These are phyloP conservation scores for Bos taurus DNA, from an alignment of 2,113 vertebrate species.

Conservation along the genomic window ARS-UCD2.0 NC_037344.1:64114001-64114500, in stretches of 20 bases:
- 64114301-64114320: not conserved
- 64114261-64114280: not conserved
- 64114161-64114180: not conserved
- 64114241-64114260: not conserved
- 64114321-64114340: conserved; percentile 57
- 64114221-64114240: not conserved
- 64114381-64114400: not conserved
- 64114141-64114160: not conserved
- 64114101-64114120: not conserved
- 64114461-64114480: conserved; percentile 63
- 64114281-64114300: not conserved
- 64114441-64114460: conserved; percentile 29
- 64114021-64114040: not conserved
- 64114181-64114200: not conserved
- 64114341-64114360: conserved; percentile 4
- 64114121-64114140: not conserved
- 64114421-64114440: not conserved
- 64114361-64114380: conserved; percentile 16
- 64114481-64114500: not conserved
- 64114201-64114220: conserved; percentile 1
- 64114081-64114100: not conserved
- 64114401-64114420: not conserved
- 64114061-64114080: not conserved
- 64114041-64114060: not conserved
- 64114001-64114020: not conserved